Percentiles rank a stretch among this genome's conserved stretches.
phyloP scores from a whole-genome alignment of 2,797 vertebrate genomes.

The Sebastes nivosus region DNA sequence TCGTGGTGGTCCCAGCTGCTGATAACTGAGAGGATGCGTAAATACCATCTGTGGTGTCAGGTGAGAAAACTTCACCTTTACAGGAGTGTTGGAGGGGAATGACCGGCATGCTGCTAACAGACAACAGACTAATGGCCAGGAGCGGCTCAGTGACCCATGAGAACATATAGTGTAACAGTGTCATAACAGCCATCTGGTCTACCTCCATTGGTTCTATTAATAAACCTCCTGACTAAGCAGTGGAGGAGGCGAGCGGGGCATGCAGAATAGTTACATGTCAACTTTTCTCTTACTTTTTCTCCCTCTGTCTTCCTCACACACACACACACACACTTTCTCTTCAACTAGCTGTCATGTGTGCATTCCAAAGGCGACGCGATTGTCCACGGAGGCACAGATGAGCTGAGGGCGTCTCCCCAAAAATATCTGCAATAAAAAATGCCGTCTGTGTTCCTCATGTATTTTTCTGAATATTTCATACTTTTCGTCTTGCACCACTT shows the following conservation, averaged over 20 bases:
- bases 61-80: conserved; percentile 53
- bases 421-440: conserved; percentile 1
- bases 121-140: conserved; percentile 53
- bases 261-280: conserved; percentile 36
- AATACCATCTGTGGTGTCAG: conserved; percentile 69
- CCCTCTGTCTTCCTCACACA: not conserved
- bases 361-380: not conserved
- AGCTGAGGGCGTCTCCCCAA: conserved; percentile 6
- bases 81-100: conserved; percentile 45
- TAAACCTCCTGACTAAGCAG: conserved; percentile 64
- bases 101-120: conserved; percentile 58
- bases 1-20: conserved; percentile 40
- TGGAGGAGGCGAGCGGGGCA: conserved; percentile 18
- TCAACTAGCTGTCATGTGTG: conserved; percentile 21
- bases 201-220: conserved; percentile 54
- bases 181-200: conserved; percentile 72
- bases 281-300: conserved; percentile 1
- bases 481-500: not conserved
- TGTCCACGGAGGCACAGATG: conserved; percentile 17
- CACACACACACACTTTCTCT: not conserved
- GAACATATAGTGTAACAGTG: conserved; percentile 57
- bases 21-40: conserved; percentile 54
- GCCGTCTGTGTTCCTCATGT: not conserved
- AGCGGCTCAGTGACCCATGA: conserved; percentile 56
- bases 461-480: conserved; percentile 11